phyloP scores from a whole-genome alignment of 2,113 vertebrate species.

The Gymnobelideus leadbeateri region DNA sequence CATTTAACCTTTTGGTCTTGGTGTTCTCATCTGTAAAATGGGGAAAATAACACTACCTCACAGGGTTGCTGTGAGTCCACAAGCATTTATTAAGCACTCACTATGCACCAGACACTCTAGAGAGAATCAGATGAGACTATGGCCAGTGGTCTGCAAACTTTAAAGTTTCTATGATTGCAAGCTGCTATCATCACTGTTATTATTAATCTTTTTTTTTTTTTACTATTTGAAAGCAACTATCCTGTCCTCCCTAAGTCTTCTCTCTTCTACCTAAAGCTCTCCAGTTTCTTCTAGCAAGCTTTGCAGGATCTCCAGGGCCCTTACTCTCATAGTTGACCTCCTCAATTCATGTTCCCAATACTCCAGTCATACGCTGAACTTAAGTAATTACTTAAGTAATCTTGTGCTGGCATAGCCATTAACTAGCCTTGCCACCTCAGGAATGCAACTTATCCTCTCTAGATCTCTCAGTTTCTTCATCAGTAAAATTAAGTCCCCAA shows the following conservation, averaged over 20 bases:
- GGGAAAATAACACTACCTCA: neutral
- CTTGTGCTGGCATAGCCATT: neutral
- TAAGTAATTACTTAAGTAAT: neutral
- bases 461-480: neutral
- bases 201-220: neutral
- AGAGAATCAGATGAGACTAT: neutral
- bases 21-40: conserved; percentile 31
- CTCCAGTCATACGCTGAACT: neutral
- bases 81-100: neutral
- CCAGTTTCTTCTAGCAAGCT: neutral
- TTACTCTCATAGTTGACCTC: neutral
- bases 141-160: neutral
- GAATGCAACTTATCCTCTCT: conserved; percentile 8
- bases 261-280: neutral
- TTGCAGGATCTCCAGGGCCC: neutral
- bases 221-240: neutral
- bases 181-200: neutral
- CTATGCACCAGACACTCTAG: neutral
- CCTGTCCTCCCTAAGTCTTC: neutral
- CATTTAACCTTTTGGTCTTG: neutral
- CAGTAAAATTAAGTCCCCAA: conserved; percentile 1
- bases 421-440: neutral
- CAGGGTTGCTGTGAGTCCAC: neutral
- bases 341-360: neutral
- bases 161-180: neutral